These are phyloP conservation scores for Xylocopa sonorina DNA, from an alignment of 1,140 invertebrate species.

Conservation along the genomic window DNA sequence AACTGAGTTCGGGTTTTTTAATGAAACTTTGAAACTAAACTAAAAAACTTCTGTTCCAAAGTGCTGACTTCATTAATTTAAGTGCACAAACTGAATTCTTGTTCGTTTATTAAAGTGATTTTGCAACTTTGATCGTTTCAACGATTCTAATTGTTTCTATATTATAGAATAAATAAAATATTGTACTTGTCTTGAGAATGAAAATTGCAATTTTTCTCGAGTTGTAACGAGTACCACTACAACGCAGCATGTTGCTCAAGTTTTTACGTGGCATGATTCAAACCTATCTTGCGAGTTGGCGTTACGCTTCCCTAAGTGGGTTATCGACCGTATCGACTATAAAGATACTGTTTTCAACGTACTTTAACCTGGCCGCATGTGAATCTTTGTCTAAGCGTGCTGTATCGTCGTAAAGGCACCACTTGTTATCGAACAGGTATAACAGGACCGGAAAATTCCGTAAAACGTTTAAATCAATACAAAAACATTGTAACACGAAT, in stretches of 20 bases:
- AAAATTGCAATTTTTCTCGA: not conserved
- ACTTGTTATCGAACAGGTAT: not conserved
- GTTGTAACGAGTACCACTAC: not conserved
- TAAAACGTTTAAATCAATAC: not conserved
- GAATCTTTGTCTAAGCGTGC: constrained; percentile 7
- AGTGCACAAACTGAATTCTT: too few species aligned
- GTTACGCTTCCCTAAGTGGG: constrained; percentile 58
- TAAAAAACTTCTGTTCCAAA: too few species aligned
- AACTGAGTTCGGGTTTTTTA: too few species aligned
- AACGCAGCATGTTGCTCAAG: constrained; percentile 3
- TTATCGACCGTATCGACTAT: constrained; percentile 59
- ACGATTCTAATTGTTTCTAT: too few species aligned
- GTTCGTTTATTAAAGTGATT: too few species aligned
- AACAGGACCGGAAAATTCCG: not conserved
- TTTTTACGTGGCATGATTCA: constrained; percentile 38
- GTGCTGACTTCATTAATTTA: too few species aligned
- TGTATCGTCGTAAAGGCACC: not conserved
- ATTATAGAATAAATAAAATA: too few species aligned
- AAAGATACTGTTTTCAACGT: constrained; percentile 57
- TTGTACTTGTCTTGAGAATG: not conserved
- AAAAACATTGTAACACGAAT: too few species aligned
- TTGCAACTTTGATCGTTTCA: too few species aligned
- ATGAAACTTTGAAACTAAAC: too few species aligned
- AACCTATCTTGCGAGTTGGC: constrained; percentile 48
- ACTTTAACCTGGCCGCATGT: constrained; percentile 11